Evolutionary conservation across 2,113 vertebrate genomes (phyloP).

Genomic region (Gobio gobio): DNA sequence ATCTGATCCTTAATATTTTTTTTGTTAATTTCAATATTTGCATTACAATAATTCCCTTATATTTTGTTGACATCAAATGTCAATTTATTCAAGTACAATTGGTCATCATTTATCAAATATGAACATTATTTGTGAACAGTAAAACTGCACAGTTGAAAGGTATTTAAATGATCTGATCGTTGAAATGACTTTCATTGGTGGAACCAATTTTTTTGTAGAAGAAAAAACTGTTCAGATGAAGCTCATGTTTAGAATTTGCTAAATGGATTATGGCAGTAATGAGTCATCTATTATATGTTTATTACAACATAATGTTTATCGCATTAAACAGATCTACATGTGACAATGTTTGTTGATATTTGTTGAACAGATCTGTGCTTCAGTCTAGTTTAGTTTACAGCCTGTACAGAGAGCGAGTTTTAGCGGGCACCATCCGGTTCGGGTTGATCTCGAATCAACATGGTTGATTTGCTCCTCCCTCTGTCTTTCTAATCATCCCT

Average conservation of each 20-base stretch:
- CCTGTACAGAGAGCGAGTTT: not conserved
- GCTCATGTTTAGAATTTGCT: not conserved
- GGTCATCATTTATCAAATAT: not conserved
- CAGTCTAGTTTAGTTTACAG: not conserved
- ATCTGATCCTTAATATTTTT: no score
- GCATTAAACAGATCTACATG: not conserved
- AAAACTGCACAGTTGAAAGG: not conserved
- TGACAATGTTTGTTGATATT: no score
- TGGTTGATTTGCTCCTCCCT: conserved; percentile 37
- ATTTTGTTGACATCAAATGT: not conserved
- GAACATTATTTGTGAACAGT: not conserved
- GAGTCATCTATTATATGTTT: not conserved
- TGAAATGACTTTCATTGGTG: not conserved
- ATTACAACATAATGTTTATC: not conserved
- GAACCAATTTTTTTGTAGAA: not conserved
- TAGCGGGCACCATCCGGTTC: not conserved
- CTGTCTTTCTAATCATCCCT: conserved; percentile 3
- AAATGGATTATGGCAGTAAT: not conserved
- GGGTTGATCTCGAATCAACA: conserved; percentile 21
- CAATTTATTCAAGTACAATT: not conserved
- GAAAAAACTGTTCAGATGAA: not conserved
- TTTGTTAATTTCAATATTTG: not conserved
- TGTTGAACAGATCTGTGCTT: not conserved
- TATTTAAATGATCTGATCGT: not conserved
- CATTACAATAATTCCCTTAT: not conserved